Percentiles rank a stretch among this genome's conserved stretches.
Evolutionary conservation across 2,797 vertebrate species (phyloP).

Genomic region (Lepus oiostolus): DNA sequence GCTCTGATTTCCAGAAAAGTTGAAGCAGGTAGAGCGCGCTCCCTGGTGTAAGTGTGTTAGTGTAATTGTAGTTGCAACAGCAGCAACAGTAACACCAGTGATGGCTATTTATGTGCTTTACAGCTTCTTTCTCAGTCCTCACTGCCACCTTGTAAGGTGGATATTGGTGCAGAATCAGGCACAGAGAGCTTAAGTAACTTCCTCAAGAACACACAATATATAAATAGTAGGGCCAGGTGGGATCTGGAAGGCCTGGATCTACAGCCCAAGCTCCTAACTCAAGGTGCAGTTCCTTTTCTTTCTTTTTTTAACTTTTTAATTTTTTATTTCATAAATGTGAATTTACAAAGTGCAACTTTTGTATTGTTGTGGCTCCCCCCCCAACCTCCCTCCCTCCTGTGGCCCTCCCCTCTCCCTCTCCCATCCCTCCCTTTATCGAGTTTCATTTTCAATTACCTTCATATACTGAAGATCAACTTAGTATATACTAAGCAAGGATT

Average conservation of each 20-base stretch:
- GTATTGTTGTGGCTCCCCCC: too few species aligned
- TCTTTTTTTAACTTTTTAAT: too few species aligned
- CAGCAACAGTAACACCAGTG: fast-evolving
- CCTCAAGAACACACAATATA: fast-evolving
- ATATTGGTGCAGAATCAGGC: not conserved
- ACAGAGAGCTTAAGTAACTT: not conserved
- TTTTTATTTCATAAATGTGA: too few species aligned
- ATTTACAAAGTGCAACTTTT: too few species aligned
- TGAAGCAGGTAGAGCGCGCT: not conserved
- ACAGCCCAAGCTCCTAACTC: not conserved
- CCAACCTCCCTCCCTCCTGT: too few species aligned
- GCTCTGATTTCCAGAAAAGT: not conserved
- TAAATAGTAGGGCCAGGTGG: not conserved
- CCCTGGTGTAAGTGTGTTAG: not conserved
- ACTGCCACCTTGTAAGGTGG: fast-evolving
- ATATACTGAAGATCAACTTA: too few species aligned
- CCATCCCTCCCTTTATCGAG: too few species aligned
- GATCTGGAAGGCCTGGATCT: not conserved
- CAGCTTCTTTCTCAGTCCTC: not conserved
- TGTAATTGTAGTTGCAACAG: not conserved
- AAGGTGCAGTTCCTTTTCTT: not conserved
- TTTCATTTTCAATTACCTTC: too few species aligned
- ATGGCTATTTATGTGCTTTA: not conserved
- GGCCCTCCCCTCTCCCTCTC: too few species aligned
- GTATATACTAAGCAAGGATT: too few species aligned